These are phyloP conservation scores for Dicaeum eximium DNA, from an alignment of 2,113 vertebrate genomes.

Conservation along the genomic window DNA sequence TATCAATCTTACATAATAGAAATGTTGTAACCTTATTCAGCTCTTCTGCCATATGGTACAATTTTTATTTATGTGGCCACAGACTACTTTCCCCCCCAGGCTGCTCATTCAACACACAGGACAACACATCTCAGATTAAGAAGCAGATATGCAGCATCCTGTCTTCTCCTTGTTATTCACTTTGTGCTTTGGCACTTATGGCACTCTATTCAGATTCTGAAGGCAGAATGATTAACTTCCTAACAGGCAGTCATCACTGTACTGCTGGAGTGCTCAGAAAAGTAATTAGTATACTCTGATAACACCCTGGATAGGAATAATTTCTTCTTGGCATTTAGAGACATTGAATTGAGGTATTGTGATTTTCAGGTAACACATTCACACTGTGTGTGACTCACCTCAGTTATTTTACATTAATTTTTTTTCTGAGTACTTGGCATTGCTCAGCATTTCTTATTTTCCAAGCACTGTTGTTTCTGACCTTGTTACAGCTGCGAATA, in stretches of 20 bases:
- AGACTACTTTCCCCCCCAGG: background rate
- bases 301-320: background rate
- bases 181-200: background rate
- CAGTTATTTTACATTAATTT: background rate
- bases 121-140: background rate
- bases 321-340: conserved; percentile 1
- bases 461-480: background rate
- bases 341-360: background rate
- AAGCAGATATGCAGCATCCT: background rate
- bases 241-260: background rate
- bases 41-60: background rate
- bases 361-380: background rate
- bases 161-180: background rate
- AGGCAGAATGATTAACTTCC: conserved; percentile 37
- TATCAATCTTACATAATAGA: background rate
- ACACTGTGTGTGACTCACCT: background rate
- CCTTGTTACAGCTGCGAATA: background rate
- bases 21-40: background rate
- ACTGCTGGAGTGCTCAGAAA: background rate
- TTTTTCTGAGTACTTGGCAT: background rate
- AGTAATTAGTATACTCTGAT: background rate
- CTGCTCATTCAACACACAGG: background rate
- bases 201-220: background rate
- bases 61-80: background rate
- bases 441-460: background rate